phyloP scores from a whole-genome alignment of 92 coral and sea anemone genomes.

The Zoanthus sansibaricus region DNA sequence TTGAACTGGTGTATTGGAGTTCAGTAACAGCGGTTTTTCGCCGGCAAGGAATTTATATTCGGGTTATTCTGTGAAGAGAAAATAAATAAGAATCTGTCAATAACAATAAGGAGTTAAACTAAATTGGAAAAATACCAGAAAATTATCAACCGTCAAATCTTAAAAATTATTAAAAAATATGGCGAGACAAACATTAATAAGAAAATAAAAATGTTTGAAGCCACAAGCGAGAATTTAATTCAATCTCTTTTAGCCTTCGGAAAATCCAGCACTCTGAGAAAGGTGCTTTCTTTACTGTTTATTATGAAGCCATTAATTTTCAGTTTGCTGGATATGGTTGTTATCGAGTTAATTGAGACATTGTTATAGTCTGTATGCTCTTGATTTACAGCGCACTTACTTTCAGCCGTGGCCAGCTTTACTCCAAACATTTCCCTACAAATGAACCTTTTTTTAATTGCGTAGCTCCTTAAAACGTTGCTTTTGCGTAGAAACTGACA shows the following conservation, averaged over 20 bases:
- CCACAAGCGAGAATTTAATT: slow-evolving; percentile 2
- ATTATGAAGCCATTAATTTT: slow-evolving; percentile 26
- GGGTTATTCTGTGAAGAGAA: slow-evolving; percentile 19
- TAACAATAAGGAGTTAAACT: background rate
- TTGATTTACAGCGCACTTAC: background rate
- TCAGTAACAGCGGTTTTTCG: background rate
- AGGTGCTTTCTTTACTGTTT: background rate
- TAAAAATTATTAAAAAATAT: background rate
- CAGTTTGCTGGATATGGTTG: background rate
- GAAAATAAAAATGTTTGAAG: slow-evolving; percentile 6
- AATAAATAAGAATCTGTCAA: slow-evolving; percentile 4
- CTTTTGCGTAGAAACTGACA: background rate
- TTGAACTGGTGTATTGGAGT: background rate
- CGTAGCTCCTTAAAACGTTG: background rate
- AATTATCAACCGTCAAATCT: background rate
- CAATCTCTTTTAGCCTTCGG: background rate
- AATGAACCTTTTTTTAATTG: slow-evolving; percentile 8
- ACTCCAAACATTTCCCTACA: background rate
- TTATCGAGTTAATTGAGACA: slow-evolving; percentile 1
- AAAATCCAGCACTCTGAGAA: background rate
- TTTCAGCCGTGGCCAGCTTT: background rate
- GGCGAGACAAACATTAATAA: slow-evolving; percentile 3
- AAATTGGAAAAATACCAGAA: background rate
- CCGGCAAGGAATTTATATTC: background rate
- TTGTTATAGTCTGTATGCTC: background rate